Conservation (phyloP, 2,797 vertebrate genomes). For the Amblyopsis hoosieri region DNA sequence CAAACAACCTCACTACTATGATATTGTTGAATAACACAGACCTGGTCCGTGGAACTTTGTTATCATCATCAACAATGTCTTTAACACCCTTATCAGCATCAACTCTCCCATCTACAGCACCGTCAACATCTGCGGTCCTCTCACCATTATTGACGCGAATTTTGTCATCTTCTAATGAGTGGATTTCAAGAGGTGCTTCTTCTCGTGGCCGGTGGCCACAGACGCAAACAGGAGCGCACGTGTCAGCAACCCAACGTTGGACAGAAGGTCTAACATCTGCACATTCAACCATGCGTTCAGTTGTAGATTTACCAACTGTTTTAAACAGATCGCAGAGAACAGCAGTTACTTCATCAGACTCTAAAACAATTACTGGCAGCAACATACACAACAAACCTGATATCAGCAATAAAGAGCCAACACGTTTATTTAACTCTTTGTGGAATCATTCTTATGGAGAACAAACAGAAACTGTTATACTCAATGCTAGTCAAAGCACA, state of each 20-base stretch:
- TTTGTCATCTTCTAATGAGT: slow-evolving; percentile 23
- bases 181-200: slow-evolving; percentile 36
- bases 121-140: slow-evolving; percentile 18
- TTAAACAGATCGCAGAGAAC: slow-evolving; percentile 18
- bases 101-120: slow-evolving; percentile 27
- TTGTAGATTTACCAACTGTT: slow-evolving; percentile 26
- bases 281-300: slow-evolving; percentile 19
- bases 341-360: slow-evolving; percentile 11
- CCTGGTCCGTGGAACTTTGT: background rate
- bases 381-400: slow-evolving; percentile 17
- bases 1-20: background rate
- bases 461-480: slow-evolving; percentile 11
- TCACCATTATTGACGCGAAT: slow-evolving; percentile 19
- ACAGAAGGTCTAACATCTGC: slow-evolving; percentile 25
- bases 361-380: slow-evolving; percentile 9
- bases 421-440: slow-evolving; percentile 13
- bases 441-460: slow-evolving; percentile 8
- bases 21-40: background rate
- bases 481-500: slow-evolving; percentile 2
- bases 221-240: slow-evolving; percentile 47
- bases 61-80: background rate
- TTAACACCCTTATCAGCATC: slow-evolving; percentile 37
- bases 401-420: slow-evolving; percentile 31
- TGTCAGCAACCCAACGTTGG: slow-evolving; percentile 57
- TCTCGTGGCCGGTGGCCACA: slow-evolving; percentile 35